Conservation (phyloP, 2,888 invertebrate species). For the Ennomos quercinarius region DNA sequence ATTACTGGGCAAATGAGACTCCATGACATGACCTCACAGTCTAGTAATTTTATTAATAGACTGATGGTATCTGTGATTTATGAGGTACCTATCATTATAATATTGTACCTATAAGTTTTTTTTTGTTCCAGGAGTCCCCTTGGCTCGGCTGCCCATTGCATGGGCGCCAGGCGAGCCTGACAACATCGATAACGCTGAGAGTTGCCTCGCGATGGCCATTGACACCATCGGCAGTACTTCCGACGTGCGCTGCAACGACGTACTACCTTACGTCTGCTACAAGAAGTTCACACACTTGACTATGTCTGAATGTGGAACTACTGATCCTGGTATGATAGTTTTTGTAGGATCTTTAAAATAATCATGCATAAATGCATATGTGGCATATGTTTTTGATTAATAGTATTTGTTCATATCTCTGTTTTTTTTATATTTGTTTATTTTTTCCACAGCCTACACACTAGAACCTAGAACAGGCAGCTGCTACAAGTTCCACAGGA, state of each 20-base stretch:
- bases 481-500: conserved; percentile 64
- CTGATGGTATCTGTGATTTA: no score
- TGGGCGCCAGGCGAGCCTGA: conserved; percentile 36
- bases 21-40: no score
- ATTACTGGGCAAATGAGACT: no score
- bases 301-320: conserved; percentile 26
- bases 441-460: conserved; percentile 18
- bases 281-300: conserved; percentile 1
- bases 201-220: conserved; percentile 25
- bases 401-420: neutral
- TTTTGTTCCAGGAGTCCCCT: conserved; percentile 24
- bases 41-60: no score
- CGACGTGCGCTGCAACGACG: neutral
- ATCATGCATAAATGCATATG: no score
- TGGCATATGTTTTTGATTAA: no score
- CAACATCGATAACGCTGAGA: conserved; percentile 28
- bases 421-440: no score
- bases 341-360: no score
- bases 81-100: no score
- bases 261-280: conserved; percentile 6
- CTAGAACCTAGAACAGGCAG: conserved; percentile 50
- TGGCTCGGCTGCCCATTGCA: conserved; percentile 9
- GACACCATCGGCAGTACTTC: neutral
- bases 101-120: no score
- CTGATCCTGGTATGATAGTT: conserved; percentile 34